Percentiles rank a stretch among this genome's conserved stretches.
phyloP scores from a whole-genome alignment of 2,888 invertebrate genomes.

The Diogma glabrata region DNA sequence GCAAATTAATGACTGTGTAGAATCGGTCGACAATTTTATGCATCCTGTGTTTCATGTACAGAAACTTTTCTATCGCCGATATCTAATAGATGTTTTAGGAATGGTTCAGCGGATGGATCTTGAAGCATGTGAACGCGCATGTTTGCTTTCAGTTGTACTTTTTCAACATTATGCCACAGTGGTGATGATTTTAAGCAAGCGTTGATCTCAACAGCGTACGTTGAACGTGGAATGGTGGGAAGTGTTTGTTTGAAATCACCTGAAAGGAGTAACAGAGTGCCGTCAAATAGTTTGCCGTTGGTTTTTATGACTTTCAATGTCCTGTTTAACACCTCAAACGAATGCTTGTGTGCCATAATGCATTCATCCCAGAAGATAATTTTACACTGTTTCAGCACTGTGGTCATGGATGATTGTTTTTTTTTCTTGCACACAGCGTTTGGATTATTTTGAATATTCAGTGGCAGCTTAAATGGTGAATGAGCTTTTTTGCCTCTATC shows the following conservation, averaged over 20 bases:
- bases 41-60: constrained; percentile 19
- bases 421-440: no score
- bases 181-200: constrained; percentile 12
- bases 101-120: constrained; percentile 22
- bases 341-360: constrained; percentile 22
- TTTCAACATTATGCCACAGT: constrained; percentile 20
- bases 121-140: constrained; percentile 23
- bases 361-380: no score
- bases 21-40: constrained; percentile 22
- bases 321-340: constrained; percentile 13
- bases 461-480: constrained; percentile 14
- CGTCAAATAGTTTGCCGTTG: no score
- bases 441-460: no score
- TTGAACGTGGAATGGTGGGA: no score
- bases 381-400: no score
- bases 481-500: constrained; percentile 3
- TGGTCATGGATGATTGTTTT: no score
- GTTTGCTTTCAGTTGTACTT: constrained; percentile 21
- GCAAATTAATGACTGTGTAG: no score
- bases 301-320: not conserved
- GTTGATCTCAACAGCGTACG: no score
- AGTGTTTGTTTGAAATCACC: not conserved
- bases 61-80: constrained; percentile 18
- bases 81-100: not conserved
- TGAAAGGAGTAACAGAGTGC: not conserved